These are phyloP conservation scores for Azemiops feae DNA, from an alignment of 2,113 vertebrate genomes.

Conservation along the genomic window DNA sequence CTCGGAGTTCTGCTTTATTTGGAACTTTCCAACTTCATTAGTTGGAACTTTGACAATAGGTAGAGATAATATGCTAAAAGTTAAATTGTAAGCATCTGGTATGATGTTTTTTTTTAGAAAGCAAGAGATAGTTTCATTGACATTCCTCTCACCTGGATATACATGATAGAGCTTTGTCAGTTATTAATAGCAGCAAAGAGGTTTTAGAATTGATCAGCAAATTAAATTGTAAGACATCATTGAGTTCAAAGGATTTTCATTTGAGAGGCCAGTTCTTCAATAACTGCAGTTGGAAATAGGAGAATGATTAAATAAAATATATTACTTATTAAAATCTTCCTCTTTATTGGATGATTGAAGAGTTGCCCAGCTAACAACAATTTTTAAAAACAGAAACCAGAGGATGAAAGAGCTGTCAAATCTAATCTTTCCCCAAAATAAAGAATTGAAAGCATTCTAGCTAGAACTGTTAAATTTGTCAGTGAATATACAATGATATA, in stretches of 20 bases:
- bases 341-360: slow-evolving; percentile 7
- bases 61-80: background rate
- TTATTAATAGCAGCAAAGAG: background rate
- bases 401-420: background rate
- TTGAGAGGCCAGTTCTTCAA: background rate
- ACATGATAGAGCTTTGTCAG: background rate
- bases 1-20: too few relatives aligned
- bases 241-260: background rate
- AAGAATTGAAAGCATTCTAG: background rate
- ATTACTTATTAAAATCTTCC: slow-evolving; percentile 16
- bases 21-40: too few relatives aligned
- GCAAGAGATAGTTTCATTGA: background rate
- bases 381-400: background rate
- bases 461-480: slow-evolving; percentile 6
- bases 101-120: background rate
- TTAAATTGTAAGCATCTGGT: background rate
- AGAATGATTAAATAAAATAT: slow-evolving; percentile 3
- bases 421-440: background rate
- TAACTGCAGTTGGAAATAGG: background rate
- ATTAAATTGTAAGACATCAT: background rate
- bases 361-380: background rate
- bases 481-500: background rate
- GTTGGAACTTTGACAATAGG: background rate
- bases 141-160: background rate
- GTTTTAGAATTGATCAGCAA: slow-evolving; percentile 11